phyloP scores from a whole-genome alignment of 2,797 vertebrate genomes.

The Steatocranus sp. region DNA sequence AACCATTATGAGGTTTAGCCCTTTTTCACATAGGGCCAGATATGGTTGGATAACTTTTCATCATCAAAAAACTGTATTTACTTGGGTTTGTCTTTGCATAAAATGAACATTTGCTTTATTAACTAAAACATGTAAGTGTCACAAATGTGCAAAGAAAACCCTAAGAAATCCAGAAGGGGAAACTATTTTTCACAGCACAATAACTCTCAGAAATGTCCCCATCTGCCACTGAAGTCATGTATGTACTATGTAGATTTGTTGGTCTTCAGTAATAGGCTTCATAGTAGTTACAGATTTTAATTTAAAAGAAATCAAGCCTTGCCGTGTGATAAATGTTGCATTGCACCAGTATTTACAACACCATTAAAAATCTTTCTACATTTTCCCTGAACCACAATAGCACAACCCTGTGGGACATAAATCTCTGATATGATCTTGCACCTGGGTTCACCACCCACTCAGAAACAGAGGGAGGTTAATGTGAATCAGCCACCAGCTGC shows the following conservation, averaged over 20 bases:
- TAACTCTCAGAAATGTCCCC: not conserved
- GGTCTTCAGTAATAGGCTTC: not conserved
- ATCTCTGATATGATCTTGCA: not conserved
- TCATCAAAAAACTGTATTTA: not conserved
- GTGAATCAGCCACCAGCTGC: constrained; percentile 23
- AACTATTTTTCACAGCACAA: not conserved
- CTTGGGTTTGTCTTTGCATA: not conserved
- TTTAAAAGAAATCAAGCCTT: not conserved
- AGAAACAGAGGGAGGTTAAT: constrained; percentile 3
- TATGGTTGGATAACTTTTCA: not conserved
- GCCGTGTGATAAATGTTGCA: not conserved
- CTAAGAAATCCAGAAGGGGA: not conserved
- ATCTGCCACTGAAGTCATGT: not conserved
- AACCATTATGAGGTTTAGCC: not conserved
- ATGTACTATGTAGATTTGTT: not conserved
- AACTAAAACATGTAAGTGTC: not conserved
- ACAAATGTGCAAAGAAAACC: accelerated
- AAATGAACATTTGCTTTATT: not conserved
- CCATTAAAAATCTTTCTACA: not conserved
- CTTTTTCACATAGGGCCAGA: not conserved
- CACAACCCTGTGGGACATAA: not conserved
- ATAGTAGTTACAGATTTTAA: not conserved
- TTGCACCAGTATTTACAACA: not conserved
- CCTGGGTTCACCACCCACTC: not conserved
- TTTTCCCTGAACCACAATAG: not conserved